Conservation (phyloP, 2,113 vertebrate species). For the Corvus cornix region DNA sequence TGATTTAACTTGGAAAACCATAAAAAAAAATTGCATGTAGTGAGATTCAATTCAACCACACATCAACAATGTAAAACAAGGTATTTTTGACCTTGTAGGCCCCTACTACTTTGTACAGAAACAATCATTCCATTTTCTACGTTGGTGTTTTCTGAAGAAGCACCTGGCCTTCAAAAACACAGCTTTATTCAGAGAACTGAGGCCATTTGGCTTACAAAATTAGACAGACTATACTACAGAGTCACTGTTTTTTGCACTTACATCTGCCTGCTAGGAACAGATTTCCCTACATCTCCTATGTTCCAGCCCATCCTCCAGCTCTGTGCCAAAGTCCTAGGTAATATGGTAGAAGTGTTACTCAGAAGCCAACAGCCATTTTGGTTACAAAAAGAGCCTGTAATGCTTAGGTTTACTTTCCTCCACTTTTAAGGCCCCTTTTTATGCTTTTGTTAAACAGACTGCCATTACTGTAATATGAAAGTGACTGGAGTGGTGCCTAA, state of each 20-base stretch:
- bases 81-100: background rate
- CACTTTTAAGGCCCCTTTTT: background rate
- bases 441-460: background rate
- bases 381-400: background rate
- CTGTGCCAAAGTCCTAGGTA: background rate
- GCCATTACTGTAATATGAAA: background rate
- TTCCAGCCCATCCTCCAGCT: background rate
- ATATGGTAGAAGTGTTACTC: background rate
- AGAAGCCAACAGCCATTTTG: background rate
- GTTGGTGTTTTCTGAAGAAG: background rate
- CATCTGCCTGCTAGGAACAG: background rate
- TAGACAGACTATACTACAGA: background rate
- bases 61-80: background rate
- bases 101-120: background rate
- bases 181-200: background rate
- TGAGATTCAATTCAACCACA: background rate
- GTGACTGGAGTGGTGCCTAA: background rate
- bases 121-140: background rate
- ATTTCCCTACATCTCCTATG: background rate
- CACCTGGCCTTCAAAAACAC: background rate
- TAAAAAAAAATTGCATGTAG: background rate
- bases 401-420: background rate
- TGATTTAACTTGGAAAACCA: background rate
- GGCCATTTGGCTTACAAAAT: background rate
- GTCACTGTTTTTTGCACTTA: background rate